phyloP scores from a whole-genome alignment of 2,888 invertebrate species.

The Teleogryllus oceanicus region DNA sequence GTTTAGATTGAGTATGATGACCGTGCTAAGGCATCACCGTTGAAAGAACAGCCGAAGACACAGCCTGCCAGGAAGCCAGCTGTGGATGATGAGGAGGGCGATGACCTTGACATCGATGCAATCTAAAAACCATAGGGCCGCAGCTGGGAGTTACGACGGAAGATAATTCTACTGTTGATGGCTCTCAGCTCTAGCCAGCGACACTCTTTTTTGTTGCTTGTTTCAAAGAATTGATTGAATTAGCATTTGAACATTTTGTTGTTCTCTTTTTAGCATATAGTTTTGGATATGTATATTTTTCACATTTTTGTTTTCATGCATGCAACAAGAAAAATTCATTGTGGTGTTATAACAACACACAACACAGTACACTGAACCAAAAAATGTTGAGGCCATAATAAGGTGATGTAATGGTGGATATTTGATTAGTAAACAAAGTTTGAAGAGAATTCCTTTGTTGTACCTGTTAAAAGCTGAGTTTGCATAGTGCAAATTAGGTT shows the following conservation, averaged over 20 bases:
- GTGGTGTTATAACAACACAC: neutral
- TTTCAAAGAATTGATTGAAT: neutral
- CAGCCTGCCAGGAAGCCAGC: slow-evolving; percentile 42
- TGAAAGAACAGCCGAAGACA: slow-evolving; percentile 58
- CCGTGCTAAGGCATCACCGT: slow-evolving; percentile 71
- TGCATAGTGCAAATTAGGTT: slow-evolving; percentile 1
- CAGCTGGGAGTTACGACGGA: neutral
- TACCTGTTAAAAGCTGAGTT: slow-evolving; percentile 2
- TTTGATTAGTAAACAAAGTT: slow-evolving; percentile 3
- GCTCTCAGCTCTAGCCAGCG: neutral
- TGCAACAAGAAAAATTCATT: neutral
- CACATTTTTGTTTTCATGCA: neutral
- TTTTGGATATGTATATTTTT: slow-evolving; percentile 2
- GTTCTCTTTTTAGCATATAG: neutral
- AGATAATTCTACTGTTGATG: neutral
- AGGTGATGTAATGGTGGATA: neutral
- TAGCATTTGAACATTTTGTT: neutral
- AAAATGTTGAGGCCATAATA: neutral
- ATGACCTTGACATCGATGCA: slow-evolving; percentile 89
- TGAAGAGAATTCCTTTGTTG: slow-evolving; percentile 9
- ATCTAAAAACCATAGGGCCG: slow-evolving; percentile 58
- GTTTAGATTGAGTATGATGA: slow-evolving; percentile 82
- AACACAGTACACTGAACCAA: neutral
- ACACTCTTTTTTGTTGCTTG: neutral
- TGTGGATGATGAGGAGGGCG: slow-evolving; percentile 67